These are phyloP conservation scores for Neofelis nebulosa DNA, from an alignment of 2,113 vertebrate genomes.

Conservation along the genomic window DNA sequence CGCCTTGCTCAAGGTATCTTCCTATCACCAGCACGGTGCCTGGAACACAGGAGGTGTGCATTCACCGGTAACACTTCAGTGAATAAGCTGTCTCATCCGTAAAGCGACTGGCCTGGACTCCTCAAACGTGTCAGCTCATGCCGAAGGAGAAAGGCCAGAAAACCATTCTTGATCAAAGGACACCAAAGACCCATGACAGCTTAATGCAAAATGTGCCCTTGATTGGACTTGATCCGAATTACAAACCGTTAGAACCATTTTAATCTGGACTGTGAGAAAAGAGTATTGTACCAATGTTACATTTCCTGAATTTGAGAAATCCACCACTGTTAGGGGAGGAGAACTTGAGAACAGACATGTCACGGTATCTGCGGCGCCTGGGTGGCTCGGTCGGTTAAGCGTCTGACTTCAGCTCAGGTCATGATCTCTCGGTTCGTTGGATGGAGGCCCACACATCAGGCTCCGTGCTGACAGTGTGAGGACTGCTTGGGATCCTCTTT, in stretches of 20 bases:
- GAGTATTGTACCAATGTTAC: background rate
- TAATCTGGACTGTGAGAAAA: background rate
- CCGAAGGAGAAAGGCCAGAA: background rate
- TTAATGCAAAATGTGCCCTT: background rate
- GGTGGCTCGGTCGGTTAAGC: no score
- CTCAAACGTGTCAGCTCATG: background rate
- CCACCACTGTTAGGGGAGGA: background rate
- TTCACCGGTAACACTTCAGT: background rate
- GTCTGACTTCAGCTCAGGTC: no score
- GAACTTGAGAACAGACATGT: background rate
- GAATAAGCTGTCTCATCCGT: background rate
- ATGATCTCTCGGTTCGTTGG: no score
- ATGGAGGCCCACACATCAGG: no score
- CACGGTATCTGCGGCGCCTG: background rate
- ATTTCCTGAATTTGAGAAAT: background rate
- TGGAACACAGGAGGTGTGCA: fast-evolving
- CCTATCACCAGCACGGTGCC: background rate
- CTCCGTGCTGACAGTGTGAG: background rate
- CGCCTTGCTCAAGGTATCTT: background rate
- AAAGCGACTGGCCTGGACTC: background rate
- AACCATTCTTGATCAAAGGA: background rate
- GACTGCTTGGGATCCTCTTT: no score
- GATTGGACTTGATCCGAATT: background rate
- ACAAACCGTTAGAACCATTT: background rate
- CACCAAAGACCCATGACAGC: background rate